Evolutionary conservation across 1,140 invertebrate species (phyloP), one percentile per base, ranked within the genome.

Genomic region (Trinorchestia longiramus): DNA sequence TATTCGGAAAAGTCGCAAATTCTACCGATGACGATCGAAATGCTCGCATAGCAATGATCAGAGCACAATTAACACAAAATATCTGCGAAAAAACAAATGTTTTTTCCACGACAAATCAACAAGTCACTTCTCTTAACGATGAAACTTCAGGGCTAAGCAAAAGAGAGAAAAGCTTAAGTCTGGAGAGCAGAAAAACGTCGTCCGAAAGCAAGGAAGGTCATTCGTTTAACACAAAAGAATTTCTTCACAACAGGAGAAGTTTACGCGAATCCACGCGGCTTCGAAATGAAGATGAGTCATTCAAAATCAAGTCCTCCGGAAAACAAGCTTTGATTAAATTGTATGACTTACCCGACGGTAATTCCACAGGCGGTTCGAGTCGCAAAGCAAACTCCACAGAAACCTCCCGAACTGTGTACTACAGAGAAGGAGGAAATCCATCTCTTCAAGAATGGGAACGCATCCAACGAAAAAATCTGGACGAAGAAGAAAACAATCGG

Each of bases 401-500:
- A 11, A 47, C 36, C 17, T 40, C 40, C 17, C 92, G 92, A 1
- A 94, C 92, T 36, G 92, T 94, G 40, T 94, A 94, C 44, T 94
- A 94, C 92, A 44, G 44, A 94, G 92, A 94, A 36, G 43, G 43
- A 0, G 11, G 6, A 0, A 94, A 94, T 23, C 92, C 44, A 8
- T 96, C 95, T 95, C 91, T 97, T 53, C 45, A 96, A 40, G 96
- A 97, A 88, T 97, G 96, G 96, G 96, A 97, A 88, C 95, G 96
- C 1, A 47, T 96, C 47, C 96, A 97, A 62, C 95, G 96, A 45
- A 96, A 96, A 95, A 95, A 96, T 45, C 95, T 97, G 0, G 96
- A 97, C 57, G 96, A 97, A 90, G 96, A 97, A 43, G 96, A 97
- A 44, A 95, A 95, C 47, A 97, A 97, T 94, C 96, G 96, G 43